A percentile compares a stretch with the other conserved stretches of the same genome.
Evolutionary conservation across 1,140 invertebrate genomes (phyloP).

Genomic region (Hyles vespertilio): DNA sequence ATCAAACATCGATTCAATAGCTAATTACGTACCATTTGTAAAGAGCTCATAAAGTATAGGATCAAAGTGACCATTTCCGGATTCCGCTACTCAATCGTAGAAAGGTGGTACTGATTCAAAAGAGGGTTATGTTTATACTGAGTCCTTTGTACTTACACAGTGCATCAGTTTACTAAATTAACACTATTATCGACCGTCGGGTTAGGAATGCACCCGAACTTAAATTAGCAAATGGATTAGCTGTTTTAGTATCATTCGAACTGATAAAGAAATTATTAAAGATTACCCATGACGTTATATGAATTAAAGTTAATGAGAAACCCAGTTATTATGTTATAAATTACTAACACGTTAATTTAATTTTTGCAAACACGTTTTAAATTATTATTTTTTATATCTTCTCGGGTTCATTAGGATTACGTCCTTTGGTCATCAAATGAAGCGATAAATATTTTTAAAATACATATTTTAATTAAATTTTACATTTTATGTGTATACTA

Average conservation of each 20-base stretch:
- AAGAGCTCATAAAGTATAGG: slow-evolving; percentile 6
- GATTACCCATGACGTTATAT: background rate
- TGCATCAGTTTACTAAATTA: slow-evolving; percentile 42
- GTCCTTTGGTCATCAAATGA: too few species aligned
- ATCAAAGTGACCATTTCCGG: slow-evolving; percentile 8
- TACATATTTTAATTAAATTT: too few species aligned
- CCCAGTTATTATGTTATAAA: too few species aligned
- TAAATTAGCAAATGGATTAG: background rate
- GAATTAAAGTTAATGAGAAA: too few species aligned
- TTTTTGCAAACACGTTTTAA: too few species aligned
- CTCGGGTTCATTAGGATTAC: too few species aligned
- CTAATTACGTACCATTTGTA: slow-evolving; percentile 9
- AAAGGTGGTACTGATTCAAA: background rate
- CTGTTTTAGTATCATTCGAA: background rate
- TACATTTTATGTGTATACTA: too few species aligned
- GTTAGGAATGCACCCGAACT: slow-evolving; percentile 5
- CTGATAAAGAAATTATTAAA: background rate
- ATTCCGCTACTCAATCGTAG: slow-evolving; percentile 6
- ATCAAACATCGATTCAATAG: slow-evolving; percentile 1
- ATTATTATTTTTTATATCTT: too few species aligned
- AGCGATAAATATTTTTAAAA: too few species aligned
- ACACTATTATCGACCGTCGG: slow-evolving; percentile 33
- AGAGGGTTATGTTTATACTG: slow-evolving; percentile 14
- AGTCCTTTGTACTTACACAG: slow-evolving; percentile 29
- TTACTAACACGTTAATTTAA: too few species aligned